Percentiles rank a stretch among this genome's conserved stretches.
phyloP scores from a whole-genome alignment of 2,797 vertebrate species.

The Clarias fuscus region DNA sequence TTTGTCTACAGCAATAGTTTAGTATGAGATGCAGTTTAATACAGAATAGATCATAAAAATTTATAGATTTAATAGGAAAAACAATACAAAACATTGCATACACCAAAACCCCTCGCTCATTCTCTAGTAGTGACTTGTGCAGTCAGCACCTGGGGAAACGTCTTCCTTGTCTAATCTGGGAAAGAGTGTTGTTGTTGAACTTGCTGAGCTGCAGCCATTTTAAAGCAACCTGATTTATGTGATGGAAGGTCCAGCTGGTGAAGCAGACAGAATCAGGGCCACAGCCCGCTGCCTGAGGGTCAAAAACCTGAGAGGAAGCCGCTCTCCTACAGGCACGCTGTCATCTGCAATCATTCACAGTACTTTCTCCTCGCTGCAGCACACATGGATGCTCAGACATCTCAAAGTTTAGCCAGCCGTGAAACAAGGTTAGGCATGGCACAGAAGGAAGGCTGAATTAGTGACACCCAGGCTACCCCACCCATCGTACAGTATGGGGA shows the following conservation, averaged over 20 bases:
- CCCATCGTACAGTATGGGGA: not conserved
- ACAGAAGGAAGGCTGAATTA: conserved; percentile 31
- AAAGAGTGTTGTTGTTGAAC: not conserved
- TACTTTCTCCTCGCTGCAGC: conserved; percentile 34
- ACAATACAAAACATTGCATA: not conserved
- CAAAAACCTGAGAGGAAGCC: not conserved
- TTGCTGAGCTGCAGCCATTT: conserved; percentile 37
- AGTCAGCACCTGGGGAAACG: not conserved
- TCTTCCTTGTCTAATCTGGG: conserved; percentile 13
- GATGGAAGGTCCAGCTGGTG: conserved; percentile 48
- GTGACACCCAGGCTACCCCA: not conserved
- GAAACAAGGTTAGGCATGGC: conserved; percentile 35
- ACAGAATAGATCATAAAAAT: not conserved
- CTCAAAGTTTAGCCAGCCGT: conserved; percentile 24
- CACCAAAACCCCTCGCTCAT: not conserved
- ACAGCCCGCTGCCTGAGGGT: conserved; percentile 28
- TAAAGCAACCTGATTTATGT: conserved; percentile 24
- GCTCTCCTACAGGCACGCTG: conserved; percentile 41
- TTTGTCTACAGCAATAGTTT: not conserved
- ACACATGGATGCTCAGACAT: conserved; percentile 22
- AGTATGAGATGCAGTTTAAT: not conserved
- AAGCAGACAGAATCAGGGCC: conserved; percentile 47
- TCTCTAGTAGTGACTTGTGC: not conserved
- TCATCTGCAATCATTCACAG: conserved; percentile 49
- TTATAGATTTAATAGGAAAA: no score